These are phyloP conservation scores for Cyaniris semiargus DNA, from an alignment of 2,888 invertebrate genomes.

Conservation along the genomic window DNA sequence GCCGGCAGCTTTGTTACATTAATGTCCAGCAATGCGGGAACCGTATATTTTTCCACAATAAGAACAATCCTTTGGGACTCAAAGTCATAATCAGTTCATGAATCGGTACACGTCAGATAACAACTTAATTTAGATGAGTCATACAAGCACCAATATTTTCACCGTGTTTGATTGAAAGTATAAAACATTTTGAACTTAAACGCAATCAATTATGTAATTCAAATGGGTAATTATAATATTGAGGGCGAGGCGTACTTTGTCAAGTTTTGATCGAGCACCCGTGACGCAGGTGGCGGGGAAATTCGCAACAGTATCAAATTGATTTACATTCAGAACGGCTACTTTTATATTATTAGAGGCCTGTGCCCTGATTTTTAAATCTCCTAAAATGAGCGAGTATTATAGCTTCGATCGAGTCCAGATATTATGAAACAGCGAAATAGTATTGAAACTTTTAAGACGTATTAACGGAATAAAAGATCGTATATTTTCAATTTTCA, in stretches of 20 bases:
- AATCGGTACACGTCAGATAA: neutral
- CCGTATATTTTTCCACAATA: too few species aligned
- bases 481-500: too few species aligned
- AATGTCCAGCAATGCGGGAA: too few species aligned
- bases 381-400: too few species aligned
- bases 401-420: neutral
- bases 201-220: conserved; percentile 11
- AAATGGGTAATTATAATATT: conserved; percentile 25
- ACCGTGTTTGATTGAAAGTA: neutral
- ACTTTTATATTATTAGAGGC: conserved; percentile 18
- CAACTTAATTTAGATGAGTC: neutral
- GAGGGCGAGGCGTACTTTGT: conserved; percentile 18
- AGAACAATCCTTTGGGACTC: too few species aligned
- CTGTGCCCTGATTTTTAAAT: neutral
- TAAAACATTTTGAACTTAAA: neutral
- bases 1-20: too few species aligned
- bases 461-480: too few species aligned
- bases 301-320: conserved; percentile 59
- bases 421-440: neutral
- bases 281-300: conserved; percentile 61
- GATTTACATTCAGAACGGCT: conserved; percentile 55
- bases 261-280: conserved; percentile 42
- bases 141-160: neutral
- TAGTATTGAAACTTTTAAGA: too few species aligned
- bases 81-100: too few species aligned